Conservation (phyloP, 2,797 vertebrate species). For the Pristis pectinata region DNA sequence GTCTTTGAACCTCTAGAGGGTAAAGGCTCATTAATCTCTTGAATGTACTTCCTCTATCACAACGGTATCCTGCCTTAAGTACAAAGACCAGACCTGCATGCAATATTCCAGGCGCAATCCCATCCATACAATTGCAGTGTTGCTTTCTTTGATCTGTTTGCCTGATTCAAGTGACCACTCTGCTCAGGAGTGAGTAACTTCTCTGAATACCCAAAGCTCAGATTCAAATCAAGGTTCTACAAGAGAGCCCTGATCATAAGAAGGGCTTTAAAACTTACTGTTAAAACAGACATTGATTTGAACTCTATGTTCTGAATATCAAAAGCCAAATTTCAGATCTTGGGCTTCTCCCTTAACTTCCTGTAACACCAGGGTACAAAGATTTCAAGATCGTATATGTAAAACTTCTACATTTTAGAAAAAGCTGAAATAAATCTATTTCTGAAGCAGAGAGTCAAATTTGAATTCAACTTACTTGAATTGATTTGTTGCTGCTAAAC, state of each 20-base stretch:
- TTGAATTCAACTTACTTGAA: neutral
- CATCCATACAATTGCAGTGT: neutral
- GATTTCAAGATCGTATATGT: neutral
- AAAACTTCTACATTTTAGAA: neutral
- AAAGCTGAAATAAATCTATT: neutral
- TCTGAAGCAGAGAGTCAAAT: neutral
- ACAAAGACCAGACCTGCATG: no score
- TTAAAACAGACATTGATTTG: neutral
- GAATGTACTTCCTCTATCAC: no score
- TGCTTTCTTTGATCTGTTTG: neutral
- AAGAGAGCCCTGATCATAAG: neutral
- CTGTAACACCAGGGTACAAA: neutral
- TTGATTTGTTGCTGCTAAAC: neutral
- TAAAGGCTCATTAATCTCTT: no score
- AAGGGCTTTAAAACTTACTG: neutral
- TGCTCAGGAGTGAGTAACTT: neutral
- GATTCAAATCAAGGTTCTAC: neutral
- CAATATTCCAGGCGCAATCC: no score
- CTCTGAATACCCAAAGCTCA: neutral
- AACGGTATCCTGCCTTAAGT: no score
- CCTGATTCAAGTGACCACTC: neutral
- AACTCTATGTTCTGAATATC: neutral
- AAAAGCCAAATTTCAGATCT: neutral
- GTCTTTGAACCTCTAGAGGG: no score
- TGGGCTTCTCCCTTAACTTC: no score